Conservation (phyloP, 2,797 vertebrate genomes). For the Lacerta viridis region DNA sequence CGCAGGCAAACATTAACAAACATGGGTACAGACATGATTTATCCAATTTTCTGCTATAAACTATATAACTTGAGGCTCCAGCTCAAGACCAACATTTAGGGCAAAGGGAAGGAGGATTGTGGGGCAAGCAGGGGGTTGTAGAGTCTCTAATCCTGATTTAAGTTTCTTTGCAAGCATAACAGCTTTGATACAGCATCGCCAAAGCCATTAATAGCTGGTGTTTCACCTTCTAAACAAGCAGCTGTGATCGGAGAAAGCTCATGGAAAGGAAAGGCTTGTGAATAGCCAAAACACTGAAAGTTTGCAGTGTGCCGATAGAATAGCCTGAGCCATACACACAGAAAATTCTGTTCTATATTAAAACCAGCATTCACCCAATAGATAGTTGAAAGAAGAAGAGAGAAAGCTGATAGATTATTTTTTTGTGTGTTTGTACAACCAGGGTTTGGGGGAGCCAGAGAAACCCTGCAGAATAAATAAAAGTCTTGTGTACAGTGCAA, state of each 20-base stretch:
- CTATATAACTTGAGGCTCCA: conserved; percentile 30
- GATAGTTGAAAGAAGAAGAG: conserved; percentile 24
- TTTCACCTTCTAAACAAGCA: conserved; percentile 39
- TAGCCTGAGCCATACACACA: conserved; percentile 43
- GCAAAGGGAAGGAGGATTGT: conserved; percentile 13
- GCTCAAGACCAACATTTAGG: conserved; percentile 33
- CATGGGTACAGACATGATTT: too few species aligned
- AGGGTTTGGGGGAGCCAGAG: conserved; percentile 10
- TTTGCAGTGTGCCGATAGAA: conserved; percentile 44
- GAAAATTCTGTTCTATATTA: rapidly evolving
- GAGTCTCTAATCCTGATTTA: conserved; percentile 54
- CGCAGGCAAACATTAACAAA: too few species aligned
- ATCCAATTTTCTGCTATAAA: too few species aligned
- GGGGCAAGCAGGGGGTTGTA: not conserved
- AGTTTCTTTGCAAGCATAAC: conserved; percentile 53
- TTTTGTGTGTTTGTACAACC: conserved; percentile 38
- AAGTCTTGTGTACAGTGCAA: conserved; percentile 33
- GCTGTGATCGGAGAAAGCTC: conserved; percentile 19
- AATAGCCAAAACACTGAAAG: conserved; percentile 41
- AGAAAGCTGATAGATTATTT: conserved; percentile 39
- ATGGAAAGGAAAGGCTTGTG: conserved; percentile 41
- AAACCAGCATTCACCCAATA: conserved; percentile 32
- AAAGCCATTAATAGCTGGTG: conserved; percentile 45
- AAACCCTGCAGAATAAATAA: conserved; percentile 34
- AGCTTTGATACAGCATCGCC: conserved; percentile 34